A percentile compares a stretch with the other conserved stretches of the same genome.
Conservation (phyloP, 2,113 vertebrate species). For the Dicentrarchus labrax region DNA sequence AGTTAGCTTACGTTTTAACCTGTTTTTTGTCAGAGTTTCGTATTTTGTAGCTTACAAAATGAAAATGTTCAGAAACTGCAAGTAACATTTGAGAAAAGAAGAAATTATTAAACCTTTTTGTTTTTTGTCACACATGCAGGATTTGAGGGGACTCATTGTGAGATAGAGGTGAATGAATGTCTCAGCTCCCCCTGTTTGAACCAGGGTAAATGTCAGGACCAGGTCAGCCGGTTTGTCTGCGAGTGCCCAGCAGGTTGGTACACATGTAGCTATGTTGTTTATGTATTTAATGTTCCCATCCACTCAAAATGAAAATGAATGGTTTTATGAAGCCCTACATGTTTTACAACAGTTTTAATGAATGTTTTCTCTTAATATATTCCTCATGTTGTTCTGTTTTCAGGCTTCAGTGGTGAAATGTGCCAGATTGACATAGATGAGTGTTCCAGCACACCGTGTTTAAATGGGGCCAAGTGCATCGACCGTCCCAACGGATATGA, state of each 20-base stretch:
- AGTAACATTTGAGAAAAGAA: background rate
- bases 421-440: conserved; percentile 97
- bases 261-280: background rate
- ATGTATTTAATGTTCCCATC: background rate
- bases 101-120: background rate
- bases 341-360: background rate
- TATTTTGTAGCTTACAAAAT: too few species aligned
- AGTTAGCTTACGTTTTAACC: background rate
- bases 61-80: background rate
- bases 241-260: conserved; percentile 89
- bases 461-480: conserved; percentile 94
- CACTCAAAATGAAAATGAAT: background rate
- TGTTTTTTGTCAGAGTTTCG: background rate
- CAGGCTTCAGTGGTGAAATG: conserved; percentile 93
- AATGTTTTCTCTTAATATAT: background rate
- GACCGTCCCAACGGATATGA: conserved; percentile 95
- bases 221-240: conserved; percentile 89
- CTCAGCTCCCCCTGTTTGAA: conserved; percentile 91
- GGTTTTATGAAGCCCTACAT: background rate
- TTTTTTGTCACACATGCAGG: conserved; percentile 77
- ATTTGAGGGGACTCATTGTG: conserved; percentile 89
- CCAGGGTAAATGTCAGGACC: conserved; percentile 88
- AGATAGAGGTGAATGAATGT: conserved; percentile 89
- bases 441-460: conserved; percentile 94
- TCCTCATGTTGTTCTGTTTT: conserved; percentile 8